Conservation (phyloP, 2,797 vertebrate genomes). For the Syngnathus rostellatus region DNA sequence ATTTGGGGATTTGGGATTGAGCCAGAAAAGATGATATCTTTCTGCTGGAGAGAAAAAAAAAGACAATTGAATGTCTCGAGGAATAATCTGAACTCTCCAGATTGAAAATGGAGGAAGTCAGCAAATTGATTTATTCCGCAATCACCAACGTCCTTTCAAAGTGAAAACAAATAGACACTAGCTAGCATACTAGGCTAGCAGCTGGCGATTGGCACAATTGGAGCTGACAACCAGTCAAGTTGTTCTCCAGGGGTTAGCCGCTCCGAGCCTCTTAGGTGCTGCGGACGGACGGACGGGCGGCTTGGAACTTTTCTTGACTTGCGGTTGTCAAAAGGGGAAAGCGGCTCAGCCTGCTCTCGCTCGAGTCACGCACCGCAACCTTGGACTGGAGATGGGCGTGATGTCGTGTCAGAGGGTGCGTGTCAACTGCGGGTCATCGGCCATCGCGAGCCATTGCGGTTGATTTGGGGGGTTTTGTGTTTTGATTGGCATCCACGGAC, state of each 20-base stretch:
- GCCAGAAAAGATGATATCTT: neutral
- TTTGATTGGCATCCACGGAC: neutral
- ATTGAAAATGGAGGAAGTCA: no score
- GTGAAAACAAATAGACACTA: no score
- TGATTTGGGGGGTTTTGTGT: neutral
- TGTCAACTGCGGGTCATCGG: neutral
- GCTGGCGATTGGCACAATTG: no score
- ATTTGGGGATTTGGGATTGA: neutral
- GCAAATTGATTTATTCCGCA: no score
- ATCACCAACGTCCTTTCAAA: no score
- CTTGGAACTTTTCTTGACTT: slow-evolving; percentile 2
- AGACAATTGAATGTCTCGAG: neutral
- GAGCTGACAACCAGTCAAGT: no score
- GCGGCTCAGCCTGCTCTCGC: neutral
- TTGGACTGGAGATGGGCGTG: neutral
- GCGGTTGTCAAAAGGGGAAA: neutral
- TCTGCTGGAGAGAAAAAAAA: neutral
- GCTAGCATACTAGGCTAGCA: no score
- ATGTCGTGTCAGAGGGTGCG: neutral
- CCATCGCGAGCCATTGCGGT: neutral
- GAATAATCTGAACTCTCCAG: no score
- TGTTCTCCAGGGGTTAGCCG: no score
- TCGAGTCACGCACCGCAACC: neutral
- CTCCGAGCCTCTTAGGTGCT: no score
- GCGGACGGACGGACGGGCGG: no score